phyloP scores from a whole-genome alignment of 2,113 vertebrate genomes.

The Artemisiospiza belli region DNA sequence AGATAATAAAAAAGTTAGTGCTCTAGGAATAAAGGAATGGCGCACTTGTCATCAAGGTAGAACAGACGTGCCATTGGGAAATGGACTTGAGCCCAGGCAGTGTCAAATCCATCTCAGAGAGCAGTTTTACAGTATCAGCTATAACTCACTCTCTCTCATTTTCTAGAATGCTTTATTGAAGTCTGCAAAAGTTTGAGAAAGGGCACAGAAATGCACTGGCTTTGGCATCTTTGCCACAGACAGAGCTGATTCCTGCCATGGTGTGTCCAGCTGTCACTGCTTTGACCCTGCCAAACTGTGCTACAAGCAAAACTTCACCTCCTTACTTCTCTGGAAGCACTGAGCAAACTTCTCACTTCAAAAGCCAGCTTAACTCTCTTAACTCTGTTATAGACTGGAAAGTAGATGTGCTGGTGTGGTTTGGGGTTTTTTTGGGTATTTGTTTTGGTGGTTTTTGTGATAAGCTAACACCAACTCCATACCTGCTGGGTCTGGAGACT shows the following conservation, averaged over 20 bases:
- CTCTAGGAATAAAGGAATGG: neutral
- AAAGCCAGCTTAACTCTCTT: neutral
- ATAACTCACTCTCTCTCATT: slow-evolving; percentile 33
- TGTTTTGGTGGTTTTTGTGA: neutral
- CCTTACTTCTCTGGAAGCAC: neutral
- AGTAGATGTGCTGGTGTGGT: neutral
- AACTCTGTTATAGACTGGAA: neutral
- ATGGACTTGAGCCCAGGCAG: slow-evolving; percentile 37
- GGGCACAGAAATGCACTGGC: neutral
- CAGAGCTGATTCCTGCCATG: neutral
- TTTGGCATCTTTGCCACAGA: neutral
- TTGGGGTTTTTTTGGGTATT: neutral
- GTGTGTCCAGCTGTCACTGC: neutral
- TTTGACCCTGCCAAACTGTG: neutral
- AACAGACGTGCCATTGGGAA: neutral
- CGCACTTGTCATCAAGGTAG: slow-evolving; percentile 21
- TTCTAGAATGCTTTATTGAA: slow-evolving; percentile 34
- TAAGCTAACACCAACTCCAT: neutral
- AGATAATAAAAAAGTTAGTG: slow-evolving; percentile 16
- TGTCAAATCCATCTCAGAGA: neutral
- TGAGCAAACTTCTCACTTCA: neutral
- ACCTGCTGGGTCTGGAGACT: neutral
- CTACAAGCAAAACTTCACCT: neutral
- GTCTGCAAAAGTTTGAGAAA: neutral
- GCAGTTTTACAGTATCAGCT: slow-evolving; percentile 14